These are phyloP conservation scores for Nothocercus nigrocapillus DNA, from an alignment of 2,113 vertebrate genomes.

Conservation along the genomic window DNA sequence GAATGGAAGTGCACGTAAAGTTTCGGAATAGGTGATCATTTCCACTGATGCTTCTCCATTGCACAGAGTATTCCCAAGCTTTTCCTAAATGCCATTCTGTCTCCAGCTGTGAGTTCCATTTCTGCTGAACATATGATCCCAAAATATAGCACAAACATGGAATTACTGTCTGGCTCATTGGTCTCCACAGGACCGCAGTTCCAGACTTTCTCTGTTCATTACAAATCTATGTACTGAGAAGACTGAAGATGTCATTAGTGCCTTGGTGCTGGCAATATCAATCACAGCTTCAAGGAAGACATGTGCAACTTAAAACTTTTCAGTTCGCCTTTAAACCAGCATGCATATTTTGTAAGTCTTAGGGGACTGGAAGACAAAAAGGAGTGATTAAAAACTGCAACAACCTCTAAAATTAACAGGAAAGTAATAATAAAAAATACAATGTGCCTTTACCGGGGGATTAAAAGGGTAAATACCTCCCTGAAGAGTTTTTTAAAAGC, in stretches of 20 bases:
- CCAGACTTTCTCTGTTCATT: neutral
- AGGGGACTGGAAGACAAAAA: neutral
- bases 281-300: neutral
- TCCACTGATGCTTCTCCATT: neutral
- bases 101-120: neutral
- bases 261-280: neutral
- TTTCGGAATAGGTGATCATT: neutral
- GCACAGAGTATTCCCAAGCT: neutral
- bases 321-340: neutral
- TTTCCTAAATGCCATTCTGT: neutral
- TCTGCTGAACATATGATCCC: neutral
- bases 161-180: neutral
- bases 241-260: neutral
- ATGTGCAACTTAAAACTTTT: neutral
- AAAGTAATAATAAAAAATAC: conserved; percentile 14
- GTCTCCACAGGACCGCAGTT: neutral
- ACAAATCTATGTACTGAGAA: neutral
- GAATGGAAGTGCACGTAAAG: rapidly evolving
- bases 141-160: neutral
- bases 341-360: neutral
- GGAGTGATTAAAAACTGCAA: neutral
- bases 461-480: conserved; percentile 7
- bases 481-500: neutral
- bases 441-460: neutral
- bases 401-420: neutral